Evolutionary conservation across 2,113 vertebrate genomes (phyloP).

Genomic region (Syrrhaptes paradoxus): DNA sequence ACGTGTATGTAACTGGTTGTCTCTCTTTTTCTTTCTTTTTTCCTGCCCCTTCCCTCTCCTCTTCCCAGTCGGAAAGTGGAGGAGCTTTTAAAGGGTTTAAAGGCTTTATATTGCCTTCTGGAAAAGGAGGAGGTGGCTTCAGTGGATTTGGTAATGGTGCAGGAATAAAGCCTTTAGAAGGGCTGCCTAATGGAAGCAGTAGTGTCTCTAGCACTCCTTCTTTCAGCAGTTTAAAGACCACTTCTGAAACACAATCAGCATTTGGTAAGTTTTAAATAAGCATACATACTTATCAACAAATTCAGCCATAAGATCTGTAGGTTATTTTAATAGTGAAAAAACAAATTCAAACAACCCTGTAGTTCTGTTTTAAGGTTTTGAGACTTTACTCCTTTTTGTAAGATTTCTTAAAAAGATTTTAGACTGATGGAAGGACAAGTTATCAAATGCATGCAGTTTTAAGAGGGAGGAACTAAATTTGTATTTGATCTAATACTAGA

Average conservation of each 20-base stretch:
- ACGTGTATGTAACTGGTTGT: neutral
- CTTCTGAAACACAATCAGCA: constrained; percentile 44
- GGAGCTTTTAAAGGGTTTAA: constrained; percentile 94
- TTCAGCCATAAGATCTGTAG: neutral
- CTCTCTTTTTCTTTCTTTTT: neutral
- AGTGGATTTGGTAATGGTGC: constrained; percentile 81
- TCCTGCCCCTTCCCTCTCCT: neutral
- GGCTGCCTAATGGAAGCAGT: constrained; percentile 85
- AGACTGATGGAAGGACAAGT: neutral
- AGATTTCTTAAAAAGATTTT: neutral
- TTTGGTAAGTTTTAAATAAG: constrained; percentile 78
- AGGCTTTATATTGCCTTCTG: constrained; percentile 78
- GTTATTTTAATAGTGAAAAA: neutral
- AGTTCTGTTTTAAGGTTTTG: neutral
- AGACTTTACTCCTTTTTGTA: neutral
- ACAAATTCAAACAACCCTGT: neutral
- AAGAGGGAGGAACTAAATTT: neutral
- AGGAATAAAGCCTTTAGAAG: constrained; percentile 78
- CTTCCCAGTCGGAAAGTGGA: constrained; percentile 78
- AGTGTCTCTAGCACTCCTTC: constrained; percentile 34
- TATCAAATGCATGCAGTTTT: neutral
- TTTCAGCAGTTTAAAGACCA: constrained; percentile 67
- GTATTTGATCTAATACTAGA: neutral
- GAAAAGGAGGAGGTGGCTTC: constrained; percentile 70
- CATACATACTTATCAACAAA: neutral